These are phyloP conservation scores for Itoplectis maculator DNA, from an alignment of 2,888 invertebrate species.

Conservation along the genomic window DNA sequence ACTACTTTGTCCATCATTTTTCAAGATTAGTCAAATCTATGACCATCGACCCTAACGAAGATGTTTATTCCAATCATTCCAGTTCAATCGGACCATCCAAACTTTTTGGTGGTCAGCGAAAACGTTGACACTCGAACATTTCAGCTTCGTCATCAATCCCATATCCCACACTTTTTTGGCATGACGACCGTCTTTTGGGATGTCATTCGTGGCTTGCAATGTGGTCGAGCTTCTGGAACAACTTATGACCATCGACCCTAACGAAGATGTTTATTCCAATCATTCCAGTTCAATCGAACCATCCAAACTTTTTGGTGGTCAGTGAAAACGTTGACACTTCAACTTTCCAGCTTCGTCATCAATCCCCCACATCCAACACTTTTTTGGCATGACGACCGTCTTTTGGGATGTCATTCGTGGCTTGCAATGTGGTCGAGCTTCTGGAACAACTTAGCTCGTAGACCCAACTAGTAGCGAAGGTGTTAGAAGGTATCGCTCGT, in stretches of 20 bases:
- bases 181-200: conserved; percentile 3
- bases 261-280: no score
- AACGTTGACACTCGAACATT: background rate
- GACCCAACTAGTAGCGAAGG: conserved; percentile 2
- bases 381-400: background rate
- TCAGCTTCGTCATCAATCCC: background rate
- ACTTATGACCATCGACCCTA: no score
- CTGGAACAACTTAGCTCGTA: background rate
- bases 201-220: conserved; percentile 2
- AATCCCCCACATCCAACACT: background rate
- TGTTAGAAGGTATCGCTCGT: conserved; percentile 10
- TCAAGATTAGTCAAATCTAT: no score
- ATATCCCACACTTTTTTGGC: background rate
- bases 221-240: background rate
- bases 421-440: background rate
- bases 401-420: conserved; percentile 17
- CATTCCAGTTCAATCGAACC: background rate
- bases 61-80: background rate
- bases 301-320: background rate
- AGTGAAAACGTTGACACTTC: background rate
- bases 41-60: no score
- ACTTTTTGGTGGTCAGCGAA: background rate
- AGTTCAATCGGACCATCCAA: background rate
- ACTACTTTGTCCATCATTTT: no score
- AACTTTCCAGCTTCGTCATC: background rate